These are phyloP conservation scores for Sphaerophoria taeniata DNA, from an alignment of 2,888 invertebrate genomes.

Conservation along the genomic window DNA sequence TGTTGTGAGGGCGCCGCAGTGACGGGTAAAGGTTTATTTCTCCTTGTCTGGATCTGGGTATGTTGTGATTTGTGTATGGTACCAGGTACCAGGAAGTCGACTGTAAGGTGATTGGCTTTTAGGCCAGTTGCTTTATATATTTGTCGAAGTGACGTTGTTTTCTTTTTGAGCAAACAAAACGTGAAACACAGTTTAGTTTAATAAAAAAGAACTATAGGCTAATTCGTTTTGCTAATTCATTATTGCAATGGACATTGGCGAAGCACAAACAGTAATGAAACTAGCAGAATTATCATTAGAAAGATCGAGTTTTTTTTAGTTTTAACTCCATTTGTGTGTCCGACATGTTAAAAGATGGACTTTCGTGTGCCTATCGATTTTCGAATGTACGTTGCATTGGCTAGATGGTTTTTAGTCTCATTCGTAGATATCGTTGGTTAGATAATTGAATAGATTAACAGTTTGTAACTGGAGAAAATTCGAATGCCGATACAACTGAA, in stretches of 20 bases:
- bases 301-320: conserved; percentile 22
- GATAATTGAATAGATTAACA: too few species aligned
- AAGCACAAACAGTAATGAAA: neutral
- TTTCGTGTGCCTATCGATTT: neutral
- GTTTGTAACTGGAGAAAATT: too few species aligned
- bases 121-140: neutral
- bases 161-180: neutral
- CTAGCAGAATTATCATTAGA: neutral
- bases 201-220: neutral
- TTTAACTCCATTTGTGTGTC: conserved; percentile 41
- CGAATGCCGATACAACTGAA: too few species aligned
- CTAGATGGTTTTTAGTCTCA: conserved; percentile 11
- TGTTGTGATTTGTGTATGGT: neutral
- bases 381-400: too few species aligned
- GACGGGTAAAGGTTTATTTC: neutral
- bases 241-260: conserved; percentile 37
- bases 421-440: neutral
- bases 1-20: neutral
- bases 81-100: neutral
- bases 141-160: conserved; percentile 5
- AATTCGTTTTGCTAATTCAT: conserved; percentile 20
- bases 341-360: neutral
- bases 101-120: neutral
- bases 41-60: neutral
- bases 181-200: neutral